Base-by-base conservation (phyloP, 2,888 invertebrate species). In the Leptodirus hochenwartii region DNA sequence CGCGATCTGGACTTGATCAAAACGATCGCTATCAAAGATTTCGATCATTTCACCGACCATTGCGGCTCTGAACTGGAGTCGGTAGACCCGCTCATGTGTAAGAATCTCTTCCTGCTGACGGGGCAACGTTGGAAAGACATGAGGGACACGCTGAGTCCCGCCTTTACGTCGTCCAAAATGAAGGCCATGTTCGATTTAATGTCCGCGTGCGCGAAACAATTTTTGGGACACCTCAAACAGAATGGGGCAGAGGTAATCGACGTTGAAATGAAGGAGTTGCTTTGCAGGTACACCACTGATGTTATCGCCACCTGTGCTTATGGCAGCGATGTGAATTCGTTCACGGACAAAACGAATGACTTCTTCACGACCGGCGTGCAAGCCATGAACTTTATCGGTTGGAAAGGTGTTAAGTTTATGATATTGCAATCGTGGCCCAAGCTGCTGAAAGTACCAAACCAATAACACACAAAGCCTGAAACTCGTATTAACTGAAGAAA, bases 1-100 rank as follows among this genome's bases (percentile, higher is more conserved):
- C 45, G 59, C 36, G 67, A 69, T 44, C 58, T 62, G 4, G 67
- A 69, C 4, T 42, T 70, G 10, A 61, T 71, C 5, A 69, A 67
- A 46, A 54, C 59, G 17, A 47, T 70, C 5, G 55, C 61, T 32
- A 61, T 68, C 15, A 56, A 64, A 32, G 66, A 69, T 41, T 67
- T 66, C 43, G 67, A 69, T 31, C 52, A 64, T 46, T 69, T 69
- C 39, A 53, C 60, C 9, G 66, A 69, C 32, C 49, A 50, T 26
- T 31, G 29, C 5, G 25, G 25, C 14, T 37, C 45, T 20, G 30
- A 44, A 4, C 27, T 40, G 4, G 50, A 56, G 11, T 44, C 50
- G 0, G 40, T 40, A 4, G 65, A 64, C 25, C 56, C 60, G 0
- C 39, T 69, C 2, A 64, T 67, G 39, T 59, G 56, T 1, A 61